These are phyloP conservation scores for Stenichneumon culpator DNA, from an alignment of 2,888 invertebrate species.

Conservation along the genomic window DNA sequence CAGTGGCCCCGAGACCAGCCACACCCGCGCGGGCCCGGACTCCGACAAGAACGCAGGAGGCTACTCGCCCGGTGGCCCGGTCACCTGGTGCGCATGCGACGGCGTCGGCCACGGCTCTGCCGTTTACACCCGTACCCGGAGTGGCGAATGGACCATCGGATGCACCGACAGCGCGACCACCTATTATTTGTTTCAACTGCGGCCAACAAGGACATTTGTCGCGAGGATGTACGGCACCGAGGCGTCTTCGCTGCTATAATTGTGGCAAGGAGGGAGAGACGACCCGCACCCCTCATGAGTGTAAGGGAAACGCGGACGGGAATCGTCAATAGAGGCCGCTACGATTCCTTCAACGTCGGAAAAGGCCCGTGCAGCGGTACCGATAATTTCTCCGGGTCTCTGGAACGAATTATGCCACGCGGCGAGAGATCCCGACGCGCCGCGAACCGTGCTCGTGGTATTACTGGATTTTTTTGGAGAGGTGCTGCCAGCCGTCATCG, in stretches of 20 bases:
- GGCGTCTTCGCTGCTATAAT: background rate
- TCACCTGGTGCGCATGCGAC: too few relatives aligned
- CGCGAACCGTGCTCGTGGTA: background rate
- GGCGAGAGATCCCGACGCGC: background rate
- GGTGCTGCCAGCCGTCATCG: background rate
- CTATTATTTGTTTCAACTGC: background rate
- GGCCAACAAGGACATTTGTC: background rate
- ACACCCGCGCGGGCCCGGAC: too few relatives aligned
- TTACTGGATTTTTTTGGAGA: background rate
- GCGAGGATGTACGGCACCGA: background rate
- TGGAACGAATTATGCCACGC: background rate
- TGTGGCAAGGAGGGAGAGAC: slow-evolving; percentile 3
- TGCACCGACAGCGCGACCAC: too few relatives aligned
- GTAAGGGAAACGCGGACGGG: background rate
- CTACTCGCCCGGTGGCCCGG: too few relatives aligned
- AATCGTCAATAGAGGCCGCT: background rate
- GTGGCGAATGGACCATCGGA: too few relatives aligned
- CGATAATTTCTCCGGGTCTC: background rate
- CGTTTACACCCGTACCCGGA: too few relatives aligned
- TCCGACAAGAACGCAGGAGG: too few relatives aligned
- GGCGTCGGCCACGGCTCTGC: too few relatives aligned
- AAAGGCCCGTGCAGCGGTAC: background rate
- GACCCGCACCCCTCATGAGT: background rate
- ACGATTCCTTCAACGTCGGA: background rate
- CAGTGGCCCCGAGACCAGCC: too few relatives aligned